Evolutionary conservation across 64 coral and sea anemone genomes (phyloP).

Genomic region (Hydrozoanthus tunicans): DNA sequence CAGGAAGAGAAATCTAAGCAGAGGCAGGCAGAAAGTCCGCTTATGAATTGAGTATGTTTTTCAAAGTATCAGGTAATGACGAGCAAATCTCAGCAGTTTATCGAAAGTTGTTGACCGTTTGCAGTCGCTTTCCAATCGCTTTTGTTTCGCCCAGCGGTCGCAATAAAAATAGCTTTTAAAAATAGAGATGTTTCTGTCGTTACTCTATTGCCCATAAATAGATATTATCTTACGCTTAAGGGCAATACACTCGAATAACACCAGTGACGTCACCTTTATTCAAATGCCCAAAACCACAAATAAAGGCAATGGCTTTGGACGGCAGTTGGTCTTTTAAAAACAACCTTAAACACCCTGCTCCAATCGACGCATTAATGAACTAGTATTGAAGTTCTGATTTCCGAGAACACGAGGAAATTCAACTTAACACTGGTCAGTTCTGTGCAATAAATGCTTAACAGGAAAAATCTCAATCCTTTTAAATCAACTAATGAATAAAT

Average conservation of each 20-base stretch:
- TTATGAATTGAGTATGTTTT: neutral
- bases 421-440: neutral
- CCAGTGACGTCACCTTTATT: conserved; percentile 8
- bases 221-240: neutral
- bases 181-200: conserved; percentile 47
- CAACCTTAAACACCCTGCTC: neutral
- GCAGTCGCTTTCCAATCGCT: neutral
- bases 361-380: neutral
- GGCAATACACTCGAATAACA: conserved; percentile 16
- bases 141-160: conserved; percentile 40
- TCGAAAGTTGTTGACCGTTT: conserved; percentile 37
- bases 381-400: neutral
- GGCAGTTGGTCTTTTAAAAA: conserved; percentile 20
- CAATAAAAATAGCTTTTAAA: conserved; percentile 47
- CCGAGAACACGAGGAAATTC: neutral
- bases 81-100: neutral
- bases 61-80: neutral
- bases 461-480: neutral
- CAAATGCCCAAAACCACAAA: conserved; percentile 33
- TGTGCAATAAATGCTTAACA: neutral
- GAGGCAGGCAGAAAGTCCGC: neutral
- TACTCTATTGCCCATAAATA: conserved; percentile 55
- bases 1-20: neutral
- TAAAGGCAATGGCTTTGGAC: neutral
- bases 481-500: no score